Evolutionary conservation across 1,140 invertebrate genomes (phyloP).

Genomic region (Hydropsyche tenuis): DNA sequence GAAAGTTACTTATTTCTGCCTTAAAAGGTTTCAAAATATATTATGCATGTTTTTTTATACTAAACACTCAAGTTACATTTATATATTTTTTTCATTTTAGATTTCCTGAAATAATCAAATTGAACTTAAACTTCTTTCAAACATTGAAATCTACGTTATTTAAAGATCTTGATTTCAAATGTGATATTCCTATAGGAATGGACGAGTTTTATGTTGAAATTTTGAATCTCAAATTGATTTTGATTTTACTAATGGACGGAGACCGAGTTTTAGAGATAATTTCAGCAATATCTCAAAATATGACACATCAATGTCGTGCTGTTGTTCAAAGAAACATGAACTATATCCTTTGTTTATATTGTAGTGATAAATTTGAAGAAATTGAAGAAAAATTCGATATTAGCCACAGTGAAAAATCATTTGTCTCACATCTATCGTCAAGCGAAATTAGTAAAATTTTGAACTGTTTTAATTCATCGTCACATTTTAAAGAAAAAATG

Average conservation of each 20-base stretch:
- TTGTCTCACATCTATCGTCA: slow-evolving; percentile 49
- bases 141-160: background rate
- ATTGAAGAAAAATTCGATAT: slow-evolving; percentile 48
- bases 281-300: slow-evolving; percentile 22
- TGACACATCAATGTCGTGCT: slow-evolving; percentile 33
- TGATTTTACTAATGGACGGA: slow-evolving; percentile 14
- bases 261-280: slow-evolving; percentile 12
- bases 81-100: slow-evolving; percentile 22
- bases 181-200: slow-evolving; percentile 28
- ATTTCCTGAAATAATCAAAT: slow-evolving; percentile 1
- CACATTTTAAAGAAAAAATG: background rate
- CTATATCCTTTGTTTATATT: slow-evolving; percentile 54
- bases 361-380: slow-evolving; percentile 46
- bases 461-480: background rate
- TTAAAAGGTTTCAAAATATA: slow-evolving; percentile 30
- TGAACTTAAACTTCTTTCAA: slow-evolving; percentile 6
- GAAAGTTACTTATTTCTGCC: slow-evolving; percentile 35
- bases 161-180: background rate
- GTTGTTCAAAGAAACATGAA: slow-evolving; percentile 29
- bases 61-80: slow-evolving; percentile 5
- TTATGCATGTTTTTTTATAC: too few species aligned
- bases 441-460: slow-evolving; percentile 48
- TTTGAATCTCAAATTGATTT: slow-evolving; percentile 37
- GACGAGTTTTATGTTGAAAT: slow-evolving; percentile 35
- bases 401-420: slow-evolving; percentile 38